A percentile compares a stretch with the other conserved stretches of the same genome.
Conservation (phyloP, 1,140 invertebrate genomes). For the Zaprionus gabonicus region DNA sequence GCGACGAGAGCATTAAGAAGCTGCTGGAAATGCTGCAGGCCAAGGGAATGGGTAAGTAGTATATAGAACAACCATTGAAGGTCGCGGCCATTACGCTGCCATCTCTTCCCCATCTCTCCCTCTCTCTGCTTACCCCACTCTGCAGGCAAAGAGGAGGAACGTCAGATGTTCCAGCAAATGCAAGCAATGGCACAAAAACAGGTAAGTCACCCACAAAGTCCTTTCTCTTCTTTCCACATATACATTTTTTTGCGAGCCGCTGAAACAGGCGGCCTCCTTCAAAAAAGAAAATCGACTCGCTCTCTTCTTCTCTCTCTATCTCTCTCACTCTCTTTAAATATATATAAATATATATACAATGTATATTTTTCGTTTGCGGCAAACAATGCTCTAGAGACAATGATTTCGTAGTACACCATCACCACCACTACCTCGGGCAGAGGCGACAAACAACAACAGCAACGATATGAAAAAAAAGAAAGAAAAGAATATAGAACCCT, state of each 20-base stretch:
- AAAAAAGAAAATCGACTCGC: slow-evolving; percentile 24
- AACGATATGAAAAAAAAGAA: neutral
- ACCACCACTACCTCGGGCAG: slow-evolving; percentile 11
- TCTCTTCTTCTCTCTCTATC: slow-evolving; percentile 35
- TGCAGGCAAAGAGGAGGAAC: slow-evolving; percentile 96
- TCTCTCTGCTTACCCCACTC: neutral
- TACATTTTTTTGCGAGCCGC: slow-evolving; percentile 18
- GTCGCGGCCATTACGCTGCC: neutral
- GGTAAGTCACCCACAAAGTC: slow-evolving; percentile 87
- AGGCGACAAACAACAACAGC: slow-evolving; percentile 15
- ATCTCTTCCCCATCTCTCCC: neutral
- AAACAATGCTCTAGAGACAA: slow-evolving; percentile 80
- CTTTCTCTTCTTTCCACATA: slow-evolving; percentile 10
- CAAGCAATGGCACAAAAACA: slow-evolving; percentile 97
- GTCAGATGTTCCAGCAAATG: slow-evolving; percentile 98
- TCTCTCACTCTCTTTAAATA: slow-evolving; percentile 22
- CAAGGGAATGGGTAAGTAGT: slow-evolving; percentile 95
- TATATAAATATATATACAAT: slow-evolving; percentile 17
- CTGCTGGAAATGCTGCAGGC: slow-evolving; percentile 99
- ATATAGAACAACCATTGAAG: neutral
- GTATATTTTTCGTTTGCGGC: slow-evolving; percentile 65
- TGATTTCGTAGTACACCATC: slow-evolving; percentile 71
- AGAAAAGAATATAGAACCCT: slow-evolving; percentile 4
- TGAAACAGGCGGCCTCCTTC: slow-evolving; percentile 40
- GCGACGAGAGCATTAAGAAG: slow-evolving; percentile 99